These are phyloP conservation scores for Biston betularia DNA, from an alignment of 2,888 invertebrate genomes.

Conservation along the genomic window DNA sequence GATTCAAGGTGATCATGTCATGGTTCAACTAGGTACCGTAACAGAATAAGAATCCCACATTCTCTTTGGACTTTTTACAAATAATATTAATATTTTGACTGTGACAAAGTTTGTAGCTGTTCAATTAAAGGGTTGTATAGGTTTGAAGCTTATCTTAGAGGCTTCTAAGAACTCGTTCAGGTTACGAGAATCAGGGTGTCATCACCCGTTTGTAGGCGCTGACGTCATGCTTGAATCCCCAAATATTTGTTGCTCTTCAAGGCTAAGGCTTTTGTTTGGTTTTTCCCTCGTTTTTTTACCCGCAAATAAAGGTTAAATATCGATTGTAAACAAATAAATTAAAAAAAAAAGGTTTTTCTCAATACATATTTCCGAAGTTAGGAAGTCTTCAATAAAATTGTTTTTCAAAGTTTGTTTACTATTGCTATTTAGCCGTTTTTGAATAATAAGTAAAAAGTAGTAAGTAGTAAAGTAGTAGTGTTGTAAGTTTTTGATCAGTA, in stretches of 20 bases:
- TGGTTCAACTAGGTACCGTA: background rate
- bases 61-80: background rate
- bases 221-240: constrained; percentile 42
- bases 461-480: no score
- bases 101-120: constrained; percentile 11
- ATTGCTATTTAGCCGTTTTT: no score
- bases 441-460: no score
- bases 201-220: constrained; percentile 40
- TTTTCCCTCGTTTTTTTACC: background rate
- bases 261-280: constrained; percentile 19
- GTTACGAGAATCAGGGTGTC: constrained; percentile 40
- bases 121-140: constrained; percentile 7
- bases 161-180: constrained; percentile 45
- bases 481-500: no score
- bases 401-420: background rate
- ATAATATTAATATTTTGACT: background rate
- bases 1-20: constrained; percentile 32
- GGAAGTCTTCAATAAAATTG: background rate
- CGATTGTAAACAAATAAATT: background rate
- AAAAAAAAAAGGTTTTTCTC: background rate
- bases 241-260: constrained; percentile 21
- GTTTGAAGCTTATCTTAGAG: constrained; percentile 22
- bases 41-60: background rate
- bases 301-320: background rate
- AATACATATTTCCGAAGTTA: background rate